Percentiles rank a stretch among this genome's conserved stretches.
Evolutionary conservation across 2,888 invertebrate species (phyloP).

Genomic region (Drosophila pseudotakahashii): DNA sequence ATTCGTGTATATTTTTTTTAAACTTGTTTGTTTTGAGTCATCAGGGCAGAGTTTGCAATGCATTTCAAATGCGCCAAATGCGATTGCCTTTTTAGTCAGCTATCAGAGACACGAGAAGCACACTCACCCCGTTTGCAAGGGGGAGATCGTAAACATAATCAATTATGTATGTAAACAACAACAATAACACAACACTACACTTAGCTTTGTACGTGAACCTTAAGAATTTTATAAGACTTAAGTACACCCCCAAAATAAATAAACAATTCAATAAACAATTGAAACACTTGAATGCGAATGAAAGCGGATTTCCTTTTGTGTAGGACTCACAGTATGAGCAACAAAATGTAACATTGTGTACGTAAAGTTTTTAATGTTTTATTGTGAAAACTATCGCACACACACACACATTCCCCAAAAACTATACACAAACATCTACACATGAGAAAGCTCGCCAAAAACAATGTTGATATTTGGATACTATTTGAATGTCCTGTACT

Average conservation of each 20-base stretch:
- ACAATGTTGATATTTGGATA: constrained; percentile 41
- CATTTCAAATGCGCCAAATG: constrained; percentile 70
- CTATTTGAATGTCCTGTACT: constrained; percentile 24
- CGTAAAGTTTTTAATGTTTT: constrained; percentile 58
- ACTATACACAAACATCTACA: constrained; percentile 7
- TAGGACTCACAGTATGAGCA: constrained; percentile 37
- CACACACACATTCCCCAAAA: constrained; percentile 30
- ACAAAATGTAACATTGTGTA: constrained; percentile 57
- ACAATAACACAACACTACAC: constrained; percentile 55
- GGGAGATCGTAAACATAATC: constrained; percentile 14
- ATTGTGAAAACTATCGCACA: constrained; percentile 51
- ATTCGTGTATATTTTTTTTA: constrained; percentile 51
- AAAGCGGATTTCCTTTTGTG: constrained; percentile 17
- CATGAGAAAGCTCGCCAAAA: constrained; percentile 4
- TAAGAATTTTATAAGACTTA: constrained; percentile 66
- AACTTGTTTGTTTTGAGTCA: constrained; percentile 49
- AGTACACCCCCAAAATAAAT: constrained; percentile 39
- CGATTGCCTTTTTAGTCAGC: constrained; percentile 50
- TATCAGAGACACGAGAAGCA: constrained; percentile 24
- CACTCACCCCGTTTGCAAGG: constrained; percentile 3
- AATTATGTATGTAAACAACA: constrained; percentile 20
- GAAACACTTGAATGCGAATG: constrained; percentile 12
- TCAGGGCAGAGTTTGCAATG: constrained; percentile 70
- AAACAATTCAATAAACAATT: constrained; percentile 23
- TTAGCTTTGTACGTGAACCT: constrained; percentile 66